Evolutionary conservation across 2,113 vertebrate genomes (phyloP).

Genomic region (Cercocebus atys): DNA sequence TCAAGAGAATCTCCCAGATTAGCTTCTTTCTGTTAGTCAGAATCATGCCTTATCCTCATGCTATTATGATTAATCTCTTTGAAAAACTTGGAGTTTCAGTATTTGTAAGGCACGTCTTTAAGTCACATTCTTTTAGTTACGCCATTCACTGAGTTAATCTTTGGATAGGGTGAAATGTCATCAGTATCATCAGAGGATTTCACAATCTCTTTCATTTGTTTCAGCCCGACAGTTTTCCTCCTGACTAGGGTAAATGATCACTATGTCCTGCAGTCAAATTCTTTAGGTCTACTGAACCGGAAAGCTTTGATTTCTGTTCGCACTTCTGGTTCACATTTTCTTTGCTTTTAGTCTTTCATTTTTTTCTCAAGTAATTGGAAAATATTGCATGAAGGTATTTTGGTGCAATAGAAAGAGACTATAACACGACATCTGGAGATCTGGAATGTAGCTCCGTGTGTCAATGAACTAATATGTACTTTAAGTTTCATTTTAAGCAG

Average conservation of each 20-base stretch:
- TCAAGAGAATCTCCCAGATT: not conserved
- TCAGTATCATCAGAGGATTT: conserved; percentile 19
- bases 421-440: not conserved
- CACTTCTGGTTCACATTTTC: not conserved
- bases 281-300: conserved; percentile 2
- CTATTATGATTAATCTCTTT: conserved; percentile 27
- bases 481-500: not conserved
- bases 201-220: conserved; percentile 48
- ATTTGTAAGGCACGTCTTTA: not conserved
- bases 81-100: conserved; percentile 14
- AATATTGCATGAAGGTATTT: not conserved
- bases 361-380: conserved; percentile 36
- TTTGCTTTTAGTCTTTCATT: not conserved
- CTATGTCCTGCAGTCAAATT: conserved; percentile 37
- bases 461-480: not conserved
- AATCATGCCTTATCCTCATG: not conserved
- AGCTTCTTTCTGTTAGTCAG: not conserved
- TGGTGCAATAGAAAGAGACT: not conserved
- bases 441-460: not conserved
- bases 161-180: conserved; percentile 51
- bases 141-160: conserved; percentile 53
- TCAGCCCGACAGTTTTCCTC: conserved; percentile 9
- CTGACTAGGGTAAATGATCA: conserved; percentile 37
- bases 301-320: conserved; percentile 46
- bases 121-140: conserved; percentile 22